Conservation (phyloP, 1,140 invertebrate species). For the Dendrolimus punctatus region DNA sequence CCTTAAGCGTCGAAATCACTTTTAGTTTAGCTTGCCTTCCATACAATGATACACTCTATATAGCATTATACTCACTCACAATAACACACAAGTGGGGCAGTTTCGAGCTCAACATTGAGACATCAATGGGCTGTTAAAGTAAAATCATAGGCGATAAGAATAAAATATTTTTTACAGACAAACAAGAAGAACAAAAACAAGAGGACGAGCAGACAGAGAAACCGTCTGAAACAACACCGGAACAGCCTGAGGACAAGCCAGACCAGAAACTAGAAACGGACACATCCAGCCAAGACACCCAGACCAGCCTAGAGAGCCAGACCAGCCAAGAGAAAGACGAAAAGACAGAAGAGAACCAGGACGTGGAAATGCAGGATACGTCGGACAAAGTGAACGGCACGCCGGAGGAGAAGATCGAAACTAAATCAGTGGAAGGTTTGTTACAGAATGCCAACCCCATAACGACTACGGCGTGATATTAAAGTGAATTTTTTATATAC, state of each 20-base stretch:
- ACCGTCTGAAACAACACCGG: conserved; percentile 5
- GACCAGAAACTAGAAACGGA: conserved; percentile 33
- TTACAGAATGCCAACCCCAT: conserved; percentile 21
- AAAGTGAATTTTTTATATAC: background rate
- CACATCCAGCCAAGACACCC: conserved; percentile 44
- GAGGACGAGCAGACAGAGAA: conserved; percentile 14
- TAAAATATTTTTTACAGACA: conserved; percentile 22
- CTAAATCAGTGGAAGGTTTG: conserved; percentile 17
- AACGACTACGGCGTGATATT: conserved; percentile 40
- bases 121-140: too few species aligned
- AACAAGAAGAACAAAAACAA: conserved; percentile 27
- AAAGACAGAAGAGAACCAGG: conserved; percentile 5
- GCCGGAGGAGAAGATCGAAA: conserved; percentile 14
- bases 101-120: too few species aligned
- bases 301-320: conserved; percentile 15
- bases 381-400: conserved; percentile 20
- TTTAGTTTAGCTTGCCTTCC: too few species aligned
- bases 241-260: conserved; percentile 13
- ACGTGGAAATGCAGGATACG: conserved; percentile 17
- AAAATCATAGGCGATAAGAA: too few species aligned
- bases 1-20: too few species aligned
- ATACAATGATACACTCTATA: too few species aligned
- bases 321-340: conserved; percentile 9
- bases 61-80: too few species aligned
- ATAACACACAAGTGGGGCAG: too few species aligned